Conservation (phyloP, 2,888 invertebrate species). For the Polyploca ridens region DNA sequence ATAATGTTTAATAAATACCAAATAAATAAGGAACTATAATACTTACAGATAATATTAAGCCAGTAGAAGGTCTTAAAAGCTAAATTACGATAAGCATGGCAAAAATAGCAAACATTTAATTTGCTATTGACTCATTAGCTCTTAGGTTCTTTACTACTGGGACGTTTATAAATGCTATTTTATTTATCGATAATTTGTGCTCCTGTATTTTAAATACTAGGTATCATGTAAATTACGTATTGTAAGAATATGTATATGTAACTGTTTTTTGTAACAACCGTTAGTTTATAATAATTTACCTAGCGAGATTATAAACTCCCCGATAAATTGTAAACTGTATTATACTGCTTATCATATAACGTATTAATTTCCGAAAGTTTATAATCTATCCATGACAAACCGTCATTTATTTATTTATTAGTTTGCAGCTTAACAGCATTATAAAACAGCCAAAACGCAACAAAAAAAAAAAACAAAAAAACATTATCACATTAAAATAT, state of each 20-base stretch:
- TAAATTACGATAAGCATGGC: slow-evolving; percentile 39
- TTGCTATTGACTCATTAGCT: slow-evolving; percentile 34
- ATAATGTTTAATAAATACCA: neutral
- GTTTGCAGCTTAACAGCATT: no score
- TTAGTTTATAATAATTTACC: no score
- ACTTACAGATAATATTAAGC: slow-evolving; percentile 16
- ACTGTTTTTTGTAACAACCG: no score
- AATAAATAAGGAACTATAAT: slow-evolving; percentile 18
- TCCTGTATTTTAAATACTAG: neutral
- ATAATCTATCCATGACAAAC: no score
- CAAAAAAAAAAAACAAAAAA: no score
- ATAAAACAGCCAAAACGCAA: no score
- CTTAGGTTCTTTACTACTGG: slow-evolving; percentile 33
- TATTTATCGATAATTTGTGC: slow-evolving; percentile 13
- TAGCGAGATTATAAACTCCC: no score
- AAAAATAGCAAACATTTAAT: slow-evolving; percentile 30
- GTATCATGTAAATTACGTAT: neutral
- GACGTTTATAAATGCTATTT: slow-evolving; percentile 25
- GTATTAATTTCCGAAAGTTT: no score
- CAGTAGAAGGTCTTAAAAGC: slow-evolving; percentile 29
- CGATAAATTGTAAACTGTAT: no score
- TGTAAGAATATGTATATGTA: neutral
- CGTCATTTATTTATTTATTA: no score
- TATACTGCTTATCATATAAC: no score
- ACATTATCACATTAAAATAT: no score